These are phyloP conservation scores for Synergus japonicus DNA, from an alignment of 2,888 invertebrate species.

Conservation along the genomic window DNA sequence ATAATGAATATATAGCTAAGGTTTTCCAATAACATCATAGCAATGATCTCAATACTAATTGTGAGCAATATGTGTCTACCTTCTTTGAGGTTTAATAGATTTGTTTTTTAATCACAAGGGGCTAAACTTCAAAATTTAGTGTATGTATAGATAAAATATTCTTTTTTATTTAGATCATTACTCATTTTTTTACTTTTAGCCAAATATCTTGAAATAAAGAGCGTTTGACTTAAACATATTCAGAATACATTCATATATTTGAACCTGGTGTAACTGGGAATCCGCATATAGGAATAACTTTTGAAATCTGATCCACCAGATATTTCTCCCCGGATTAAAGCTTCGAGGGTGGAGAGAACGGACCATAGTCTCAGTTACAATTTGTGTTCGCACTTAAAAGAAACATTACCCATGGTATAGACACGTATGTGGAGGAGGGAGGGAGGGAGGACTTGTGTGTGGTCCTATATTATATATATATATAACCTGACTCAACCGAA, in stretches of 20 bases:
- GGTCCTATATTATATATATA: slow-evolving; percentile 62
- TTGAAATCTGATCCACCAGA: slow-evolving; percentile 75
- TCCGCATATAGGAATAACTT: slow-evolving; percentile 65
- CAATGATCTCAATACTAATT: too few relatives aligned
- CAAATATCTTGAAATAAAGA: neutral
- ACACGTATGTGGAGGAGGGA: slow-evolving; percentile 64
- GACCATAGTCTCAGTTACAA: slow-evolving; percentile 76
- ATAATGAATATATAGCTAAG: too few relatives aligned
- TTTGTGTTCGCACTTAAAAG: slow-evolving; percentile 77
- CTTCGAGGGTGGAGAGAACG: slow-evolving; percentile 57
- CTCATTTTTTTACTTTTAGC: too few relatives aligned
- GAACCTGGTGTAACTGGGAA: neutral
- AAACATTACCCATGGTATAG: slow-evolving; percentile 73
- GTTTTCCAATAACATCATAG: too few relatives aligned
- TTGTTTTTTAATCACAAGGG: too few relatives aligned
- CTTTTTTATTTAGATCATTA: too few relatives aligned
- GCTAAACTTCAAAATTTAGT: too few relatives aligned
- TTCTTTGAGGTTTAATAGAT: too few relatives aligned
- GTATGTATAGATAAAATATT: too few relatives aligned
- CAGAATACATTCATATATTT: neutral
- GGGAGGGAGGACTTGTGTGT: slow-evolving; percentile 68
- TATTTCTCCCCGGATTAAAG: slow-evolving; percentile 59
- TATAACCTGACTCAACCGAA: slow-evolving; percentile 66
- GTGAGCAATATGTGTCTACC: too few relatives aligned
- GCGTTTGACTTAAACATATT: neutral